These are phyloP conservation scores for Agrotis exclamationis DNA, from an alignment of 2,888 invertebrate genomes.

Conservation along the genomic window DNA sequence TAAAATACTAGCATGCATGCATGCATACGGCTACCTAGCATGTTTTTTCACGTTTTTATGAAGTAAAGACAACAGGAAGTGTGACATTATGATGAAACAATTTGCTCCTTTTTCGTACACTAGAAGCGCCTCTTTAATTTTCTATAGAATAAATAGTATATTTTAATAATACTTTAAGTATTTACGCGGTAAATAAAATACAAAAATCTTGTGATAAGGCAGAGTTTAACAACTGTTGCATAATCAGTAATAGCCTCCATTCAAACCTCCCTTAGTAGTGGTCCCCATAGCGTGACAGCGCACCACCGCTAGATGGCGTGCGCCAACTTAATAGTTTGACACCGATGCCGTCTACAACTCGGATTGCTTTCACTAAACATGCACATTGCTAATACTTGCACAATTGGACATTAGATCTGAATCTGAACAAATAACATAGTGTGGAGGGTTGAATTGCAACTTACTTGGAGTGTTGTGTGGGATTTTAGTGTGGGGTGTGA, in stretches of 20 bases:
- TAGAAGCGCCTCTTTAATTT: too few species aligned
- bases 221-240: too few species aligned
- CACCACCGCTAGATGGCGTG: constrained; percentile 77
- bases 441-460: constrained; percentile 25
- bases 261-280: constrained; percentile 64
- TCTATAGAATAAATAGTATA: too few species aligned
- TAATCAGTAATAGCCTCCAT: neutral
- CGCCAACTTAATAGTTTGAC: constrained; percentile 77
- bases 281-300: constrained; percentile 71
- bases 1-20: too few species aligned
- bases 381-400: constrained; percentile 50
- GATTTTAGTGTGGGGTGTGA: neutral
- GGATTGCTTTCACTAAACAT: constrained; percentile 73
- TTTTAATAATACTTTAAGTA: too few species aligned
- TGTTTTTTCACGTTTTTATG: too few species aligned
- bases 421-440: constrained; percentile 44
- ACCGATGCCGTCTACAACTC: constrained; percentile 70
- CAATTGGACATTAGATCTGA: constrained; percentile 38
- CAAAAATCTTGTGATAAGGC: too few species aligned
- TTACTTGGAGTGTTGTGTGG: constrained; percentile 21
- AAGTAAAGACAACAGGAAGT: too few species aligned
- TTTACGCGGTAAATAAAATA: too few species aligned
- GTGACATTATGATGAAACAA: too few species aligned
- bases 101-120: too few species aligned
- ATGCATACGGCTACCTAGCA: too few species aligned